phyloP scores from a whole-genome alignment of 2,113 vertebrate genomes.

The Carassius carassius region DNA sequence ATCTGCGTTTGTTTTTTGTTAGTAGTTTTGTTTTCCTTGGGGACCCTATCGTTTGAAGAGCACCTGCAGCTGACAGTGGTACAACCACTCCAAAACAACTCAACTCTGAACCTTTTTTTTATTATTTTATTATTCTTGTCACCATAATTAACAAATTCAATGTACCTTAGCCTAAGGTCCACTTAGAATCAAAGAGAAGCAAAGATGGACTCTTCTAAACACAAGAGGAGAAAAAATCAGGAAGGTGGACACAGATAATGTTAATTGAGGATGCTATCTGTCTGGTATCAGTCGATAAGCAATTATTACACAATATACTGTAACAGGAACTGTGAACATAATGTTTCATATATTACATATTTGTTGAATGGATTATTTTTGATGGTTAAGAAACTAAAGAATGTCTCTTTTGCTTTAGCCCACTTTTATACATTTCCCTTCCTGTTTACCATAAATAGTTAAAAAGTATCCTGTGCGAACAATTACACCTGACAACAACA shows the following conservation, averaged over 20 bases:
- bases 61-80: constrained; percentile 91
- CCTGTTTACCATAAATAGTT: background rate
- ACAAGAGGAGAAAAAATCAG: constrained; percentile 60
- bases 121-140: constrained; percentile 66
- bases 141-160: constrained; percentile 90
- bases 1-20: constrained; percentile 87
- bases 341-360: background rate
- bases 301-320: background rate
- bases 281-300: constrained; percentile 70
- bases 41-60: constrained; percentile 81
- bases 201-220: constrained; percentile 67
- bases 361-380: background rate
- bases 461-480: background rate
- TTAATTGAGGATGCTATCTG: constrained; percentile 66
- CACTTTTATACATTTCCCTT: background rate
- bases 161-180: constrained; percentile 93
- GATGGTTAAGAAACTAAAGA: background rate
- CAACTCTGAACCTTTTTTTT: constrained; percentile 80
- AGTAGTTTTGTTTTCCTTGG: constrained; percentile 73
- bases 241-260: constrained; percentile 54
- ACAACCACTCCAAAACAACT: constrained; percentile 89
- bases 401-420: background rate
- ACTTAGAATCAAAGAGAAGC: constrained; percentile 80
- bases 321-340: background rate
- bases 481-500: background rate